Percentiles rank a stretch among this genome's conserved stretches.
phyloP scores from a whole-genome alignment of 1,140 invertebrate genomes.

The Anagrus nilaparvatae region DNA sequence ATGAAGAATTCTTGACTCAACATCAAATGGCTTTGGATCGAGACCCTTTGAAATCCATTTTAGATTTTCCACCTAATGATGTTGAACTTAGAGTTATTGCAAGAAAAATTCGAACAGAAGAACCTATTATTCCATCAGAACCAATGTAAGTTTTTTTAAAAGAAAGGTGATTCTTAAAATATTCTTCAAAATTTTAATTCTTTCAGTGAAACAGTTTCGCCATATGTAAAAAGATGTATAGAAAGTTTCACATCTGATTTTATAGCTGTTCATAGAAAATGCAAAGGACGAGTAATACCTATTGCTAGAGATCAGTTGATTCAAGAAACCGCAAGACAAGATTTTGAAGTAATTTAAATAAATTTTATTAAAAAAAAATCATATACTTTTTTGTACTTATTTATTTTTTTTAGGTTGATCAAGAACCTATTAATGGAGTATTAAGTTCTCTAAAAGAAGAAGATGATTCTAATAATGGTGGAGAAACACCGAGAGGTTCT shows the following conservation, averaged over 20 bases:
- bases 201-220: constrained; percentile 59
- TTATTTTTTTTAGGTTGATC: constrained; percentile 30
- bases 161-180: not conserved
- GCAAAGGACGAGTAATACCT: constrained; percentile 43
- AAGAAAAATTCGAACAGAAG: constrained; percentile 70
- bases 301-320: constrained; percentile 45
- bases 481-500: constrained; percentile 80
- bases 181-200: constrained; percentile 13
- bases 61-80: constrained; percentile 78
- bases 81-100: constrained; percentile 72
- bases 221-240: constrained; percentile 78
- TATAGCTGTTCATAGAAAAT: constrained; percentile 64
- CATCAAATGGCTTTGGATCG: constrained; percentile 63
- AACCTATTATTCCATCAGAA: constrained; percentile 73
- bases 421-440: constrained; percentile 36
- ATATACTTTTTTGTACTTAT: not conserved
- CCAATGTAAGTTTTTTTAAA: constrained; percentile 48
- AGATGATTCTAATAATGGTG: constrained; percentile 45
- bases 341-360: constrained; percentile 56
- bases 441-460: constrained; percentile 38
- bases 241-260: constrained; percentile 80
- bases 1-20: constrained; percentile 79
- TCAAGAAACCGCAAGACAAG: constrained; percentile 52
- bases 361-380: not conserved
- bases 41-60: constrained; percentile 65